Base-by-base conservation (phyloP, 2,797 vertebrate species). In the Perodicticus potto region DNA sequence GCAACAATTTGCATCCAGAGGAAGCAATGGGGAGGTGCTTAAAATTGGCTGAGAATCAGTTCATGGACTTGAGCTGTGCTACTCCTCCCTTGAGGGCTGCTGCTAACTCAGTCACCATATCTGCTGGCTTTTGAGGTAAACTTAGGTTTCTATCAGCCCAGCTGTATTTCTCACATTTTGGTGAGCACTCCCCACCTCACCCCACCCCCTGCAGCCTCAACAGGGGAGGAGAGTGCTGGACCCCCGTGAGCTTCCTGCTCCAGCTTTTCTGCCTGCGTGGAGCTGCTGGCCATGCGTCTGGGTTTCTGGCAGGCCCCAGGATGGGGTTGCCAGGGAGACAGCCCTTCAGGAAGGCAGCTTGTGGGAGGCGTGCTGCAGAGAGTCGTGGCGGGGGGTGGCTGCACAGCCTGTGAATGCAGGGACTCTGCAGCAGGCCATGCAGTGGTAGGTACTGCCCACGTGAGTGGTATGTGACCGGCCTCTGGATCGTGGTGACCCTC, bases 251-350 rank as follows among this genome's bases (percentile, higher is more conserved):
- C 57, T 27, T 34, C 53, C 37, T 0, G 27, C 12, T 14, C 49
- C 65, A 19, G 76, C 72, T 74, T 74, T 72, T 72, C 83, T 57
- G 20, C 22, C 67, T 80, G 80, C 70, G 25, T 19, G 5, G 67
- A 82, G 53, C 89, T 69, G 43, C 74, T 94, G 53, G 74, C 55
- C 40, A 43, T 74, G 23, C 27, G 65, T 85, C 91, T 86, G 76
- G 37, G 43, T 32, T 87, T 65, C 53, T 63, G 59, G 83, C 70
- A 72, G 73, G 88, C 27, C 19, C 88, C 72, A 76, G 76, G 65
- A 91, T n/a, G 57, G 27, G 32, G 93, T 95, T 95, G 91, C 94
- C 87, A 97, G 81, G 96, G 96, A 92, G 88, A 97, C 92, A 53
- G 49, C 69, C 70, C 40, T 29, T 57, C 53, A 57, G 77, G 43